Base-by-base conservation (phyloP, 1,140 invertebrate genomes). In the Zaprionus kolodkinae region DNA sequence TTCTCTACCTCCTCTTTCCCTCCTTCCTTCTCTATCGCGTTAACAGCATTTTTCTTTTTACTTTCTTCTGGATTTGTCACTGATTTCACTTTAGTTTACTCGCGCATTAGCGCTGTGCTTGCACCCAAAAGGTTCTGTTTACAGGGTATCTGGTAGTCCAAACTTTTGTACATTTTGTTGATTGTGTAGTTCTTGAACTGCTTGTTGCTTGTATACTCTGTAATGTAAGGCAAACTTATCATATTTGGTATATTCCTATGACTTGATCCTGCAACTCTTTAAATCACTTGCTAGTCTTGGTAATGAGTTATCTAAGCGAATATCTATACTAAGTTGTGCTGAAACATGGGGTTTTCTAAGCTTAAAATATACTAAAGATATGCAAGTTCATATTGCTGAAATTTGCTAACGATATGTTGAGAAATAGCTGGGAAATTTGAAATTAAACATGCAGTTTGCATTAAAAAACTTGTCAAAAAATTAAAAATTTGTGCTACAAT, bases 11-110 rank as follows among this genome's bases (percentile, higher is more conserved):
- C 0, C 40, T 35, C 30, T 10, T 1, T 1, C 27, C 15, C 36
- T 60, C 17, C n/a, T 30, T 56, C 60, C 63, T 76, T 68, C 76
- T 56, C 75, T 71, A 7, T 61, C 65, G 79, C 65, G 36, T 57
- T 43, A n/a, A 43, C 40, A 43, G 40, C n/a, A 63, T 61, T 50
- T 50, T 50, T 50, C 45, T 25, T 21, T 50, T 66, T 33, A 48
- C 72, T 25, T 57, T 45, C 55, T 40, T n/a, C 45, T n/a, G 50
- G 9, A 62, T 33, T 35, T n/a, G 17, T 45, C 30, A 48, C n/a
- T 7, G 33, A 30, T 33, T 55, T 33, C 52, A 27, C 12, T 30
- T 55, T 55, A 55, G 52, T 25, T 50, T 50, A 25, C 17, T 25
- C 40, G 2, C 7, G n/a, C 40, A 45, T 45, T 45, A 45, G 40